Percentiles rank a stretch among this genome's conserved stretches.
Evolutionary conservation across 2,888 invertebrate species (phyloP).

Genomic region (Parnassius smintheus): DNA sequence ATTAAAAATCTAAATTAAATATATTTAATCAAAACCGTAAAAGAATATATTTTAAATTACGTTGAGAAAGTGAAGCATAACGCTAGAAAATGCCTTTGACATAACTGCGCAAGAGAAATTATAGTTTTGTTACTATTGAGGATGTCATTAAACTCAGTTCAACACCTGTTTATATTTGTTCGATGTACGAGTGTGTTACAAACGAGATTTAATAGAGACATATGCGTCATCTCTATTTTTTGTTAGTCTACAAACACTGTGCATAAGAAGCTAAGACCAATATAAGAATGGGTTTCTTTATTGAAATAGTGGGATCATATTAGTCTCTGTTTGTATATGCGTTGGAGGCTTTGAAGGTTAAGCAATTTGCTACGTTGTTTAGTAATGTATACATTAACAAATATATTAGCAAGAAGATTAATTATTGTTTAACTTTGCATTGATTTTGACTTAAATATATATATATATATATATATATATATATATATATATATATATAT

Average conservation of each 20-base stretch:
- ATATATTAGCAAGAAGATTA: constrained; percentile 4
- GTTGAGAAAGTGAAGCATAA: constrained; percentile 4
- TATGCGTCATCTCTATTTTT: constrained; percentile 52
- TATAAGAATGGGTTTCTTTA: constrained; percentile 46
- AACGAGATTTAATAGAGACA: constrained; percentile 70
- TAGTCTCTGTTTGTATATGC: constrained; percentile 16
- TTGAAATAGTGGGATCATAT: constrained; percentile 22
- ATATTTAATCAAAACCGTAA: too few relatives aligned
- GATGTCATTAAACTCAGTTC: constrained; percentile 66
- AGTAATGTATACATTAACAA: constrained; percentile 12
- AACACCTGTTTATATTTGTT: constrained; percentile 72
- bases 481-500: too few relatives aligned
- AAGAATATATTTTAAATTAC: neutral
- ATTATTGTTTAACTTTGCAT: neutral
- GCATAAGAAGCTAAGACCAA: constrained; percentile 21
- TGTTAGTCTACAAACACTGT: constrained; percentile 53
- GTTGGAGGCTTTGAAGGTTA: constrained; percentile 21
- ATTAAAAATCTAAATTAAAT: too few relatives aligned
- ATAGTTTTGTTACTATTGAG: too few relatives aligned
- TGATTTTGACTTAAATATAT: too few relatives aligned
- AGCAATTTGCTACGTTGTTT: constrained; percentile 6
- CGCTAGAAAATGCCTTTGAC: too few relatives aligned
- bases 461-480: too few relatives aligned
- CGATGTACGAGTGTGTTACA: constrained; percentile 46
- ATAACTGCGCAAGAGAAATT: too few relatives aligned